Conservation (phyloP, 2,113 vertebrate genomes). For the Neoarius graeffei region DNA sequence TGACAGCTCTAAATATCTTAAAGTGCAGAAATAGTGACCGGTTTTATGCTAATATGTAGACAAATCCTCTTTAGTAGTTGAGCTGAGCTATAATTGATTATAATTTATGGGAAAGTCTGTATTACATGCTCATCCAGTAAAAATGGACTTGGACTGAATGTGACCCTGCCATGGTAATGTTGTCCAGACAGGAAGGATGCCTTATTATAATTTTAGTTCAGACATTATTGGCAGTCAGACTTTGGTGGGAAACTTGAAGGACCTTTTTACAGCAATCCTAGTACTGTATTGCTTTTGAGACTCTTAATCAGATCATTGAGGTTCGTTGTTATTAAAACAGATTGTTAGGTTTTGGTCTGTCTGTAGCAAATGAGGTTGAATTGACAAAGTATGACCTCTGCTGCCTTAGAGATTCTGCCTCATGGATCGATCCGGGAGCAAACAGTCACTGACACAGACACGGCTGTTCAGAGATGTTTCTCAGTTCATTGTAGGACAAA, state of each 20-base stretch:
- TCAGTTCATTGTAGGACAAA: no score
- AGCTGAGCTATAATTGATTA: background rate
- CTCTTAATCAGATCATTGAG: background rate
- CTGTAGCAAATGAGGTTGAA: no score
- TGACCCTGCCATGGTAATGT: background rate
- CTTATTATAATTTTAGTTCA: background rate
- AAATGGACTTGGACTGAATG: background rate
- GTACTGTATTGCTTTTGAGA: background rate
- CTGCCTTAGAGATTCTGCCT: no score
- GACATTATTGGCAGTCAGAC: background rate
- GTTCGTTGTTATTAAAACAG: background rate
- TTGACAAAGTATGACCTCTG: no score
- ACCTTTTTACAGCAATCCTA: background rate
- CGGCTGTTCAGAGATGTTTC: no score
- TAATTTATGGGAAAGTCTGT: background rate
- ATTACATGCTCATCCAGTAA: background rate
- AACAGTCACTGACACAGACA: no score
- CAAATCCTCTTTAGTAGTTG: background rate
- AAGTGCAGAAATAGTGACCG: background rate
- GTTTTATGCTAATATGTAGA: background rate
- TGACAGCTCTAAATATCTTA: background rate
- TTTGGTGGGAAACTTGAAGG: background rate
- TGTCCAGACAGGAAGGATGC: no score
- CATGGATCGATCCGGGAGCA: no score
- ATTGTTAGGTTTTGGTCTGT: background rate